Conservation (phyloP, 2,113 vertebrate species). For the Suncus etruscus region DNA sequence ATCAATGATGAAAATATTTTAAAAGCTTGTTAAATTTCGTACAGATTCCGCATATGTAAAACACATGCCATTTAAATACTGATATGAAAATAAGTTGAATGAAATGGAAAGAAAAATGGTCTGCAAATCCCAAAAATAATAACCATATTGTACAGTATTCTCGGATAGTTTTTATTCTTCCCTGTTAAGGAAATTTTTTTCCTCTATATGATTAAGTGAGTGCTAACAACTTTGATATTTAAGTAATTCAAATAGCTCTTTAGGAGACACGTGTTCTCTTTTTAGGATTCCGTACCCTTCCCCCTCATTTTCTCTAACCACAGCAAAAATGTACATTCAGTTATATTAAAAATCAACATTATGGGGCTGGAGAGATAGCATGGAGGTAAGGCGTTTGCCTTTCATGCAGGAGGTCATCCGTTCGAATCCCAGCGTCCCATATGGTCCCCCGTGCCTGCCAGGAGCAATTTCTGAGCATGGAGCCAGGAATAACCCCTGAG, state of each 20-base stretch:
- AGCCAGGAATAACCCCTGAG: no score
- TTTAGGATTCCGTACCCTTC: background rate
- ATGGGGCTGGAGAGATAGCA: no score
- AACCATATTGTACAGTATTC: background rate
- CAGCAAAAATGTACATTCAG: conserved; percentile 32
- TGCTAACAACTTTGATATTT: conserved; percentile 35
- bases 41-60: conserved; percentile 75
- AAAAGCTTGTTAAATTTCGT: conserved; percentile 71
- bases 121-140: conserved; percentile 47
- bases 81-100: conserved; percentile 63
- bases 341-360: no score
- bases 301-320: background rate
- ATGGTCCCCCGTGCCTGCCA: no score
- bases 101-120: conserved; percentile 55
- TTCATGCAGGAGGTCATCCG: no score
- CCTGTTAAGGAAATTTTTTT: conserved; percentile 3
- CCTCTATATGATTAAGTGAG: background rate
- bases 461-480: no score
- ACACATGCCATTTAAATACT: conserved; percentile 72
- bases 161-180: background rate
- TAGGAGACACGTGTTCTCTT: conserved; percentile 2
- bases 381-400: no score
- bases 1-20: conserved; percentile 81
- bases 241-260: conserved; percentile 12
- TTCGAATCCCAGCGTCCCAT: no score